A percentile compares a stretch with the other conserved stretches of the same genome.
Conservation (phyloP, 1,140 invertebrate species). For the Papilio polyxenes region DNA sequence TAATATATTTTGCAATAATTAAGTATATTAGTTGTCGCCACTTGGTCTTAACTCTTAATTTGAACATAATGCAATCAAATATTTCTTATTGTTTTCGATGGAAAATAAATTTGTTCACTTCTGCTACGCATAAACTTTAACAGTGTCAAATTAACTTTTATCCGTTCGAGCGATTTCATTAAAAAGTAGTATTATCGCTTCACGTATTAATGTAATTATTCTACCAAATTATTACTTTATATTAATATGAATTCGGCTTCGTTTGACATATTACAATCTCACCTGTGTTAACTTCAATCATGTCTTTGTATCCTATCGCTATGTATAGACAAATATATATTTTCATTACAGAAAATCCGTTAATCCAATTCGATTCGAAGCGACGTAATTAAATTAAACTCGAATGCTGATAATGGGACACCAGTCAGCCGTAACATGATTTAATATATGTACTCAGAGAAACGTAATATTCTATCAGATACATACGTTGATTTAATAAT, state of each 20-base stretch:
- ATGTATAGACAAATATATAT: not conserved
- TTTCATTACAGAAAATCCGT: slow-evolving; percentile 1
- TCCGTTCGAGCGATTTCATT: no score
- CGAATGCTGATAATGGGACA: slow-evolving; percentile 12
- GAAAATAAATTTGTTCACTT: no score
- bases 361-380: not conserved
- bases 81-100: no score
- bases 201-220: no score
- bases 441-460: not conserved
- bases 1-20: not conserved
- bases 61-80: no score
- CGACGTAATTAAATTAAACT: slow-evolving; percentile 12
- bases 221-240: not conserved
- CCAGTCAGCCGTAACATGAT: not conserved
- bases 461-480: not conserved
- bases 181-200: no score
- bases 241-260: not conserved
- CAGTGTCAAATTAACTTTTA: no score
- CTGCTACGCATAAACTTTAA: no score
- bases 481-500: not conserved
- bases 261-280: not conserved
- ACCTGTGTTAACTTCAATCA: not conserved
- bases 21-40: no score
- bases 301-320: not conserved
- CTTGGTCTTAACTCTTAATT: no score